A percentile compares a stretch with the other conserved stretches of the same genome.
Conservation (phyloP, 2,888 invertebrate species). For the Ptychoptera albimana region DNA sequence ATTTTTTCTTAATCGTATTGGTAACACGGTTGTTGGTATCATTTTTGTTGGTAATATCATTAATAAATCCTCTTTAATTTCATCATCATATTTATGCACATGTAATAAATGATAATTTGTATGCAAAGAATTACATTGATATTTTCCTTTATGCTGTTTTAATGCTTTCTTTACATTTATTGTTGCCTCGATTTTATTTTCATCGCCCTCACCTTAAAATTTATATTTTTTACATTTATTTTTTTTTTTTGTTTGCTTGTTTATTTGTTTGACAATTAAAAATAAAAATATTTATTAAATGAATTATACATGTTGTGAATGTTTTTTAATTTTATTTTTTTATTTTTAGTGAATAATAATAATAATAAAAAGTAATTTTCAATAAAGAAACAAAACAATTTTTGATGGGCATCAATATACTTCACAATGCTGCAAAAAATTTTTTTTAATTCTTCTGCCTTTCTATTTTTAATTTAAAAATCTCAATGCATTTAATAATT, state of each 20-base stretch:
- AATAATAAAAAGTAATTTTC: no score
- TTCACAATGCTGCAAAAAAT: no score
- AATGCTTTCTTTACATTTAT: conserved; percentile 26
- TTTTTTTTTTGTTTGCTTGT: background rate
- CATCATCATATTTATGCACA: conserved; percentile 12
- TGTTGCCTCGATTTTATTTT: conserved; percentile 29
- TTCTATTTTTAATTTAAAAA: no score
- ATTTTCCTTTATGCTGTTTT: conserved; percentile 27
- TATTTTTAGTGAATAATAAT: no score
- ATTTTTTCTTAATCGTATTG: background rate
- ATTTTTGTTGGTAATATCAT: background rate
- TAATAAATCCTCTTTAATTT: background rate
- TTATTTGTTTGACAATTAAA: background rate
- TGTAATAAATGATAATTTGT: conserved; percentile 22
- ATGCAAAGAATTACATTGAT: conserved; percentile 25
- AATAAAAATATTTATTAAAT: no score
- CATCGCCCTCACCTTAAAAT: conserved; percentile 25
- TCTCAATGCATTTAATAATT: no score
- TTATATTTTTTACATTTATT: background rate
- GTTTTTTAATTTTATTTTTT: no score
- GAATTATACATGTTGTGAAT: no score
- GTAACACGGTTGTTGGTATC: background rate
- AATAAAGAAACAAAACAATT: no score
- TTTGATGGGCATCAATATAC: no score
- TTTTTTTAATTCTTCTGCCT: no score